Evolutionary conservation across 2,113 vertebrate genomes (phyloP), one percentile per base, ranked within the genome.

Genomic region (Fukomys damarensis): DNA sequence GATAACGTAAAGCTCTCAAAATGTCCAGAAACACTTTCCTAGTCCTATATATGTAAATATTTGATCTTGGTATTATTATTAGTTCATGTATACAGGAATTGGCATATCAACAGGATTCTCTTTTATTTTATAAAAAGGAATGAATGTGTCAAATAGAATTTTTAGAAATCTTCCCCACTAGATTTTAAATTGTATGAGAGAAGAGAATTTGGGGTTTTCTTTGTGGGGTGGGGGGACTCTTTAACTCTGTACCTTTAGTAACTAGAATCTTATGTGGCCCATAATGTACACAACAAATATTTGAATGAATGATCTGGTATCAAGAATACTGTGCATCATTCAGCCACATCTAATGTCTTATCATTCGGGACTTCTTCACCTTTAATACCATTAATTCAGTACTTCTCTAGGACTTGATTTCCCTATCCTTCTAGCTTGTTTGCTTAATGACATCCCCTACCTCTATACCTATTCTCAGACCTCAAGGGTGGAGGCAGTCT

Each of bases 51-150:
- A 89, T 63, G 30, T 72, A 89, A 96, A 95, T 95, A 93, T 93
- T 93, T 93, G 65, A 59, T 30, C 56, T 72, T 58, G 9, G 24
- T 59, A 77, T 77, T 96, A 95, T 65, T 88, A 95, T 56, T 94
- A 84, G 30, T 90, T 94, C 41, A 96, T 85, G n/a, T 76, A 72
- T 20, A 86, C 49, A 82, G n/a, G 35, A 91, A 92, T 41, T 43
- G 95, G 41, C 32, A 72, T 68, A 63, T 96, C 46, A 83, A 26
- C 58, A 20, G 35, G n/a, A 70, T 82, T 20, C 5, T 16, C 59
- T 95, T 95, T 91, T 81, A 81, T 58, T 96, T 91, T 93, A 77
- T 41, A 93, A 86, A 97, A 96, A 86, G 83, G 43, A 91, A 92
- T 89, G 66, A 63, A 17, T 56, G 22, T 80, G 32, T 68, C 10